Percentiles rank a stretch among this genome's conserved stretches.
These are phyloP conservation scores for Allygus modestus DNA, from an alignment of 2,888 invertebrate genomes.

Conservation along the genomic window DNA sequence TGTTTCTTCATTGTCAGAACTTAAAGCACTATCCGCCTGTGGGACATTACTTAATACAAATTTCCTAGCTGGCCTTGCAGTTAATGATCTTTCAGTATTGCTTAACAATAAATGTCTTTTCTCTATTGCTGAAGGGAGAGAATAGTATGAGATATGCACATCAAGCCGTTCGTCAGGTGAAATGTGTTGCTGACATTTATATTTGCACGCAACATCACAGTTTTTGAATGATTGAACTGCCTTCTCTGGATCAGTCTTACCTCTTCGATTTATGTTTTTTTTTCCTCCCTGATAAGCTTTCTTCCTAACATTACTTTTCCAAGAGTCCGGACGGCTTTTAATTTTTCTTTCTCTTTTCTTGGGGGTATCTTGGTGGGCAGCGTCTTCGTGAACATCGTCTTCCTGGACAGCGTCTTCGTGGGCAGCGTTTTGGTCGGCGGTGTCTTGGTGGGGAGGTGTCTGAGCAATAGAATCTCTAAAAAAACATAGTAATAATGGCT, in stretches of 20 bases:
- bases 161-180: not conserved
- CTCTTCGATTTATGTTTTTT: constrained; percentile 30
- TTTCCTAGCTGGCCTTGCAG: not conserved
- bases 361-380: constrained; percentile 3
- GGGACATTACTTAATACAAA: not conserved
- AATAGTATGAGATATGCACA: not conserved
- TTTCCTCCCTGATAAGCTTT: constrained; percentile 48
- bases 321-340: not conserved
- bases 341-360: not conserved
- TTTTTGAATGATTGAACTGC: constrained; percentile 17
- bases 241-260: constrained; percentile 44
- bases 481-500: no score
- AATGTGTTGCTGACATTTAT: constrained; percentile 27
- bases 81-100: not conserved
- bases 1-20: not conserved
- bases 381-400: no score
- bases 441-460: no score
- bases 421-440: no score
- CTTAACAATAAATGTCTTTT: constrained; percentile 26
- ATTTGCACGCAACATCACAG: constrained; percentile 27
- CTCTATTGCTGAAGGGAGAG: not conserved
- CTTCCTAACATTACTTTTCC: constrained; percentile 45
- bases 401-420: no score
- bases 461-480: no score
- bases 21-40: not conserved